Conservation (phyloP, 2,113 vertebrate species). For the Mustela lutreola region DNA sequence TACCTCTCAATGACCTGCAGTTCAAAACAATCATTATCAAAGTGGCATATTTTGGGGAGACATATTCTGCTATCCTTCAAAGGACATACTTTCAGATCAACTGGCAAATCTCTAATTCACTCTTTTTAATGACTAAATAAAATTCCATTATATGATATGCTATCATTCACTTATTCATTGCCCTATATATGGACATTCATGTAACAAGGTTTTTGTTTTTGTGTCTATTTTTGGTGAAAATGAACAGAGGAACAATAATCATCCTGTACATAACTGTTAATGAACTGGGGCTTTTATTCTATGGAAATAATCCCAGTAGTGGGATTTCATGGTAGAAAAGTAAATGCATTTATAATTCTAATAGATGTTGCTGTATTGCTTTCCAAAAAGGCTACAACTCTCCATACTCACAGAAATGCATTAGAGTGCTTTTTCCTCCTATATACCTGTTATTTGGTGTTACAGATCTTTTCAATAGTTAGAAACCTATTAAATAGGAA, state of each 20-base stretch:
- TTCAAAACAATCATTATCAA: not conserved
- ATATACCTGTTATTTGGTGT: not conserved
- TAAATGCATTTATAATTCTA: not conserved
- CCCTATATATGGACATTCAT: not conserved
- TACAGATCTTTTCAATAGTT: not conserved
- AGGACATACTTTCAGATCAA: not conserved
- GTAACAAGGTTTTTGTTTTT: not conserved
- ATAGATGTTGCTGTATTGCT: not conserved
- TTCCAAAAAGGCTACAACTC: not conserved
- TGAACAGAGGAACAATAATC: not conserved
- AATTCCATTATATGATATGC: not conserved
- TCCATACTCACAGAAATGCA: not conserved
- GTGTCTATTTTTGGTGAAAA: slow-evolving; percentile 1
- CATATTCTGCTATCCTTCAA: not conserved
- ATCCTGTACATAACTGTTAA: not conserved
- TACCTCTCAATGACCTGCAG: not conserved
- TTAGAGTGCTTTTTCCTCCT: not conserved
- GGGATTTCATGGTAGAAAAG: not conserved
- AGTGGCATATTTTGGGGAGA: not conserved
- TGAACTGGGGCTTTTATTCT: not conserved
- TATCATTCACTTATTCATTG: not conserved
- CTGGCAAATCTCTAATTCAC: not conserved
- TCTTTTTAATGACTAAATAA: not conserved
- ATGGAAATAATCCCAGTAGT: not conserved
- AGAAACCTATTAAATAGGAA: not conserved